Evolutionary conservation across 2,797 vertebrate species (phyloP).

Genomic region (Poecilia velifera): DNA sequence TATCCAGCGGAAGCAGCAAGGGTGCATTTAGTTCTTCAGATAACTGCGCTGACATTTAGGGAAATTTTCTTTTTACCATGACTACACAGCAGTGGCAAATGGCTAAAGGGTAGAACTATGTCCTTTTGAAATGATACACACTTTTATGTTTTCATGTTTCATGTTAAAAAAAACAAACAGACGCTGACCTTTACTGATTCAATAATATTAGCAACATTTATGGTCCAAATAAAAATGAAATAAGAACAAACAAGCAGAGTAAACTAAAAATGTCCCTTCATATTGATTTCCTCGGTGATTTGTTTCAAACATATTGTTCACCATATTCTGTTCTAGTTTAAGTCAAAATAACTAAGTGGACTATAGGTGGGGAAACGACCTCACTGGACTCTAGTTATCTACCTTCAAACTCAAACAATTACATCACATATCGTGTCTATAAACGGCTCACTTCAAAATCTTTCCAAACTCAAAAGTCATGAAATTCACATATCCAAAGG

Average conservation of each 20-base stretch:
- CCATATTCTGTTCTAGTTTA: slow-evolving; percentile 53
- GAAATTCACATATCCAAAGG: slow-evolving; percentile 46
- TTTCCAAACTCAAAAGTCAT: slow-evolving; percentile 51
- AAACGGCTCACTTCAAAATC: slow-evolving; percentile 44
- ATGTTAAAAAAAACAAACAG: background rate
- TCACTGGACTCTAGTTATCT: slow-evolving; percentile 33
- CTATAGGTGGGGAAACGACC: slow-evolving; percentile 20
- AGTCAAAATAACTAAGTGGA: slow-evolving; percentile 36
- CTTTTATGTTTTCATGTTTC: background rate
- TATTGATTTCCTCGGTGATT: slow-evolving; percentile 32
- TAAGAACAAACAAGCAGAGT: slow-evolving; percentile 15
- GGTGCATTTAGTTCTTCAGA: background rate
- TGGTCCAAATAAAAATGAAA: slow-evolving; percentile 28
- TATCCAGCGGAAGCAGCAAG: background rate
- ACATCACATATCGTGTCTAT: slow-evolving; percentile 44
- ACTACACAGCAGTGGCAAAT: background rate
- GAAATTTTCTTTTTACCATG: background rate
- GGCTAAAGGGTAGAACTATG: background rate
- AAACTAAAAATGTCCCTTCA: slow-evolving; percentile 46
- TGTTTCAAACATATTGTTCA: slow-evolving; percentile 54
- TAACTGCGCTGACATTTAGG: background rate
- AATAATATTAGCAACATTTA: slow-evolving; percentile 32
- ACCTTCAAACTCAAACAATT: slow-evolving; percentile 39
- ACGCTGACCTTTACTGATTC: slow-evolving; percentile 30
- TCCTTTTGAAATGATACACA: background rate